Conservation (phyloP, 2,888 invertebrate species). For the Pseudoips prasinana region DNA sequence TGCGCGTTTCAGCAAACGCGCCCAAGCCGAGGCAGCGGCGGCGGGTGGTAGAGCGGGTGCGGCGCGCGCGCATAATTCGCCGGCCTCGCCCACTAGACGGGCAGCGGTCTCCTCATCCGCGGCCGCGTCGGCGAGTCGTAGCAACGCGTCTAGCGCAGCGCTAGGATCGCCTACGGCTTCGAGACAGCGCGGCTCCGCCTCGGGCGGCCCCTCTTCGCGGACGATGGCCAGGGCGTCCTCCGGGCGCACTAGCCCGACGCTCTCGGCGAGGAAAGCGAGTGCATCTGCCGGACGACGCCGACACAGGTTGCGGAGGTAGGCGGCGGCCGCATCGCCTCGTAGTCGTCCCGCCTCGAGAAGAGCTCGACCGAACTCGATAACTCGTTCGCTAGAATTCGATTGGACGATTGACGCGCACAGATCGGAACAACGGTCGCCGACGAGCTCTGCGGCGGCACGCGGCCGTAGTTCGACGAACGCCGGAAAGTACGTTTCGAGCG, state of each 20-base stretch:
- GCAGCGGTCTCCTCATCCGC: constrained; percentile 28
- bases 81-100: constrained; percentile 42
- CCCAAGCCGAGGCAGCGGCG: constrained; percentile 52
- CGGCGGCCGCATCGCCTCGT: constrained; percentile 51
- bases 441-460: constrained; percentile 53
- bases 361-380: constrained; percentile 50
- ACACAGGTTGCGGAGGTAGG: constrained; percentile 57
- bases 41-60: constrained; percentile 48
- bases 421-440: constrained; percentile 41
- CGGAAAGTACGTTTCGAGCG: constrained; percentile 41
- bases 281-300: constrained; percentile 44
- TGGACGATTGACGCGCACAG: constrained; percentile 32
- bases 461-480: constrained; percentile 52
- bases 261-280: constrained; percentile 48
- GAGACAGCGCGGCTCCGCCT: constrained; percentile 64
- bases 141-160: constrained; percentile 58
- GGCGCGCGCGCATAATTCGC: constrained; percentile 54
- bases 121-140: constrained; percentile 39
- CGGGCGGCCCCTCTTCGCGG: constrained; percentile 45
- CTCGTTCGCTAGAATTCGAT: constrained; percentile 30
- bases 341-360: constrained; percentile 48
- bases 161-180: constrained; percentile 66
- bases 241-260: constrained; percentile 60
- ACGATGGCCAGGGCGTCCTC: constrained; percentile 63
- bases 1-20: constrained; percentile 46